Conservation (phyloP, 2,113 vertebrate genomes). For the Misgurnus anguillicaudatus region DNA sequence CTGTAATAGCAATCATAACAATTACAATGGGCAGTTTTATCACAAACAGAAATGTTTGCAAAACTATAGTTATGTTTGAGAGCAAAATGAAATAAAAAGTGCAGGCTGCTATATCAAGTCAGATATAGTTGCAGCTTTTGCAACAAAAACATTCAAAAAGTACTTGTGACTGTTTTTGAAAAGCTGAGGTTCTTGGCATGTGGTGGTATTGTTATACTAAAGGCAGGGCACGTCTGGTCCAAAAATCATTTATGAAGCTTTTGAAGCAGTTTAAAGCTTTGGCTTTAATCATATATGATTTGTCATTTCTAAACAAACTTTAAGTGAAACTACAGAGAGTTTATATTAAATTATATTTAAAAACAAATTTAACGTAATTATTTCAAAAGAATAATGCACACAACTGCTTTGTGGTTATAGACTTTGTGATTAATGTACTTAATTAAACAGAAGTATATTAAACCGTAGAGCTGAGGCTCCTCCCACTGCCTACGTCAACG, state of each 20-base stretch:
- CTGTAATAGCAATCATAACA: neutral
- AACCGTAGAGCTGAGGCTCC: neutral
- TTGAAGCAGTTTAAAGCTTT: neutral
- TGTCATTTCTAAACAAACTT: slow-evolving; percentile 35
- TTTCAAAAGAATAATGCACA: neutral
- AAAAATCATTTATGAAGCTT: neutral
- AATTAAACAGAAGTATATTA: slow-evolving; percentile 22
- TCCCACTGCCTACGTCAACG: slow-evolving; percentile 12
- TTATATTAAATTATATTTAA: neutral
- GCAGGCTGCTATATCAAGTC: neutral
- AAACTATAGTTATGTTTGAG: neutral
- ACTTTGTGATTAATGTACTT: neutral
- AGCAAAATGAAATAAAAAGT: neutral
- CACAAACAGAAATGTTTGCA: neutral
- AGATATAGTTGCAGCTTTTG: too few species aligned
- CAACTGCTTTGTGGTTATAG: slow-evolving; percentile 24
- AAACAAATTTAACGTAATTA: too few species aligned
- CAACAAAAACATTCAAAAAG: neutral
- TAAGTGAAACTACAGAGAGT: neutral
- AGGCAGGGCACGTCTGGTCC: slow-evolving; percentile 1
- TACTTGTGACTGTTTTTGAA: neutral
- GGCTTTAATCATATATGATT: neutral
- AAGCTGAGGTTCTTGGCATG: neutral
- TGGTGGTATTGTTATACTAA: neutral
- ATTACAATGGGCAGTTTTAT: neutral